Evolutionary conservation across 2,888 invertebrate genomes (phyloP), one percentile per base, ranked within the genome.

Genomic region (Synergus gifuensis): DNA sequence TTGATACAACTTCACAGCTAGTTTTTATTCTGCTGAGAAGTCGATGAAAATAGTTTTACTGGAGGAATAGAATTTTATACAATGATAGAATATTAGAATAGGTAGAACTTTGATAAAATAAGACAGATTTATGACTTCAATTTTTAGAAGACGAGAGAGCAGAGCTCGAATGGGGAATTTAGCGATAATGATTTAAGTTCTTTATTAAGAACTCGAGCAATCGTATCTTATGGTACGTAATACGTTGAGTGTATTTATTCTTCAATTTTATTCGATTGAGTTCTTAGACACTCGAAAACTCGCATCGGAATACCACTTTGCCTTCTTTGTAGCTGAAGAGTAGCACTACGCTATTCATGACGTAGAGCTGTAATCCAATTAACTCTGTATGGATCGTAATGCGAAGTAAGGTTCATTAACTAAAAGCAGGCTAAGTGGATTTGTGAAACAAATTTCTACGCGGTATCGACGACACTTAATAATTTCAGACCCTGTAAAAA

Each of bases 241-340:
- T 36, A 5, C 36, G 36, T 36, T 36, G 9, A 49, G 49, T 46
- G 28, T 28, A 49, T 49, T 69, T 49, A 49, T 54, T 73, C 28
- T 73, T 36, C 49, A 73, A 54, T 73, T 73, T 54, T 12, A 73
- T 54, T 73, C 54, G 73, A 54, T 73, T 73, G 69, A 54, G 49
- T 73, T 73, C 22, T n/a, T 14, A 73, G 54, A 46, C 73, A 46
- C 49, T 73, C 54, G 49, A 54, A 73, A 73, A 73, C 46, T 73
- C 18, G 28, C 40, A 73, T 40, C n/a, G 9, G 73, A 73, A 28
- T n/a, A 73, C 11, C 36, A 73, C 73, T 73, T 54, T 9, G 28
- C 9, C 4, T 49, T 69, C 49, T 22, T 28, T 46, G n/a, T 36
- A 22, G 14, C 16, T 73, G 28, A n/a, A 49, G 16, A 40, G 49